A percentile compares a stretch with the other conserved stretches of the same genome.
Evolutionary conservation across 2,113 vertebrate genomes (phyloP).

Genomic region (Tricholaema leucomelas): DNA sequence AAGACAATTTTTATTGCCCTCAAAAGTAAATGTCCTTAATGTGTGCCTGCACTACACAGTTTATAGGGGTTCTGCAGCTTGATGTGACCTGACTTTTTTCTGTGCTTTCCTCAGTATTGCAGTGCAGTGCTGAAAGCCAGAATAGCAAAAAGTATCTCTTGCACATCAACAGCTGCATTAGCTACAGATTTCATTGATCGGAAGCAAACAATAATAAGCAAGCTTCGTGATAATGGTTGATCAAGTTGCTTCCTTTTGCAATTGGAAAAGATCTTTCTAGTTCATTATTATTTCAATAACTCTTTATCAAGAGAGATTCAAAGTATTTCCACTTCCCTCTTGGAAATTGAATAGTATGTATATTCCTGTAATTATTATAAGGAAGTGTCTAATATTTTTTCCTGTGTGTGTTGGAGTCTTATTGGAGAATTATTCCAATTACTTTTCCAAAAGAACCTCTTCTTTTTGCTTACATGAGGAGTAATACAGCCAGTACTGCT

Average conservation of each 20-base stretch:
- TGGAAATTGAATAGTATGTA: neutral
- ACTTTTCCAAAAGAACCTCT: neutral
- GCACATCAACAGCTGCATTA: neutral
- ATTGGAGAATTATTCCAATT: neutral
- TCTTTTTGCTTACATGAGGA: neutral
- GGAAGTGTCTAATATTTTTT: neutral
- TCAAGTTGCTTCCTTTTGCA: neutral
- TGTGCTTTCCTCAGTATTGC: neutral
- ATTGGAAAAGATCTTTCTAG: neutral
- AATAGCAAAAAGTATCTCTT: neutral
- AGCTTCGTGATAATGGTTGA: neutral
- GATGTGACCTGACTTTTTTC: neutral
- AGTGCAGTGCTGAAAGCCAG: neutral
- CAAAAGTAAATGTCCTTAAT: neutral
- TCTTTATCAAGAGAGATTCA: neutral
- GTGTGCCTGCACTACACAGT: neutral
- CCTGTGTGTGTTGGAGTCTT: neutral
- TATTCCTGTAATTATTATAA: neutral
- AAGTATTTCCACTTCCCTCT: neutral
- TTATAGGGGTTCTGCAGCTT: neutral
- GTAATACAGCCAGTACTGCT: neutral
- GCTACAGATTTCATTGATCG: neutral
- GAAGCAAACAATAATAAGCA: neutral
- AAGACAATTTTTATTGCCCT: neutral
- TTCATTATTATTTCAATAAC: neutral